These are phyloP conservation scores for Ceraclea dissimilis DNA, from an alignment of 2,888 invertebrate genomes.

Conservation along the genomic window DNA sequence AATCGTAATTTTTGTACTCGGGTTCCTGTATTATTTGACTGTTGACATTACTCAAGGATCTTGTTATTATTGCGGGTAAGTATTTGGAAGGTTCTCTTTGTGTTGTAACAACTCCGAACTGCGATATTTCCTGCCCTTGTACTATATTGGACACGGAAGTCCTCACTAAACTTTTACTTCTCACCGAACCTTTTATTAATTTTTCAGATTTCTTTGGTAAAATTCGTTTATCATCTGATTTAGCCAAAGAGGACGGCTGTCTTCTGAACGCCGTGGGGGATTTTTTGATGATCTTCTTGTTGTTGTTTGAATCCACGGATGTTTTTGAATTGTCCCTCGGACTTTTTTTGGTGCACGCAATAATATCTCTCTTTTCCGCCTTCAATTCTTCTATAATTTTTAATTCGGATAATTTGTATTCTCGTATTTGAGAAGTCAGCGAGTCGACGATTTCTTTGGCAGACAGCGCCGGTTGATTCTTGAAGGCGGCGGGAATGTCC, in stretches of 20 bases:
- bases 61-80: slow-evolving; percentile 16
- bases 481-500: slow-evolving; percentile 16
- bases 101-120: neutral
- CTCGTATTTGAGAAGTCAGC: slow-evolving; percentile 20
- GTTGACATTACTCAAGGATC: slow-evolving; percentile 9
- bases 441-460: slow-evolving; percentile 23
- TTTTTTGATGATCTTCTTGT: neutral
- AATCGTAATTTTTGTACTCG: slow-evolving; percentile 7
- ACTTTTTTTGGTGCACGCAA: neutral
- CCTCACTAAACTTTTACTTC: slow-evolving; percentile 9
- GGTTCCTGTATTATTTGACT: slow-evolving; percentile 3
- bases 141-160: neutral
- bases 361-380: neutral
- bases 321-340: slow-evolving; percentile 4
- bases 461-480: slow-evolving; percentile 16
- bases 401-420: slow-evolving; percentile 17
- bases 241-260: neutral
- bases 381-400: slow-evolving; percentile 3
- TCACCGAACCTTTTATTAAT: slow-evolving; percentile 10
- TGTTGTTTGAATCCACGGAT: slow-evolving; percentile 4
- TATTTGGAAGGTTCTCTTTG: slow-evolving; percentile 3
- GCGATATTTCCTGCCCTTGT: neutral
- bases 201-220: slow-evolving; percentile 8
- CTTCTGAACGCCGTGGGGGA: slow-evolving; percentile 8
- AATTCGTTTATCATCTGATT: slow-evolving; percentile 4